A percentile compares a stretch with the other conserved stretches of the same genome.
These are phyloP conservation scores for Pygocentrus nattereri DNA, from an alignment of 2,797 vertebrate species.

Conservation along the genomic window DNA sequence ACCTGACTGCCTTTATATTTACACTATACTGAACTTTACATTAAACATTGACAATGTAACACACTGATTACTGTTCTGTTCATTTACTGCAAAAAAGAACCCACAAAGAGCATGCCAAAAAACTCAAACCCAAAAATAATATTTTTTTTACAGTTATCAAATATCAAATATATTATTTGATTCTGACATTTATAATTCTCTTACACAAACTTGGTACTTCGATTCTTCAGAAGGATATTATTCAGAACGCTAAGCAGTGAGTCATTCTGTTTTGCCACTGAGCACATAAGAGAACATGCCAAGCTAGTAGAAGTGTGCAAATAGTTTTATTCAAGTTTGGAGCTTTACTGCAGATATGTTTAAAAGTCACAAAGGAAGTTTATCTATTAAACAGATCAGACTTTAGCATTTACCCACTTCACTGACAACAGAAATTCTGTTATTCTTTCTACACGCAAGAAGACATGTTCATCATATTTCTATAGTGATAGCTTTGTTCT, in stretches of 20 bases:
- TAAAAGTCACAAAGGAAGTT: background rate
- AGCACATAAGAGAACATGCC: background rate
- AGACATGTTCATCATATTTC: conserved; percentile 17
- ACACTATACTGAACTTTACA: too few species aligned
- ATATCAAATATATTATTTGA: too few species aligned
- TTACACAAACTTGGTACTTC: too few species aligned
- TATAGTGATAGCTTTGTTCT: conserved; percentile 36
- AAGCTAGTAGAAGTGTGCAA: background rate
- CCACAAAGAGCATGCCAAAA: too few species aligned
- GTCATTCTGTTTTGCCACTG: background rate
- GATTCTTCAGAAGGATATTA: too few species aligned
- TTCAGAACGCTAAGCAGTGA: background rate
- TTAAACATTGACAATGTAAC: too few species aligned
- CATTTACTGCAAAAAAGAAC: too few species aligned
- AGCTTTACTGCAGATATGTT: background rate
- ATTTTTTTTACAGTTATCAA: too few species aligned
- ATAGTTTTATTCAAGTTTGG: background rate
- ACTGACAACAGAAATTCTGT: background rate
- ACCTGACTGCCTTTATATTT: too few species aligned
- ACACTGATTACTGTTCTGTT: too few species aligned
- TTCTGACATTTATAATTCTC: too few species aligned
- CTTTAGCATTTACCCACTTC: background rate
- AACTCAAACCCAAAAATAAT: too few species aligned
- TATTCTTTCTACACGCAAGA: background rate
- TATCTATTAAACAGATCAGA: background rate